These are phyloP conservation scores for Epinephelus cyanopodus DNA, from an alignment of 2,113 vertebrate species.

Conservation along the genomic window DNA sequence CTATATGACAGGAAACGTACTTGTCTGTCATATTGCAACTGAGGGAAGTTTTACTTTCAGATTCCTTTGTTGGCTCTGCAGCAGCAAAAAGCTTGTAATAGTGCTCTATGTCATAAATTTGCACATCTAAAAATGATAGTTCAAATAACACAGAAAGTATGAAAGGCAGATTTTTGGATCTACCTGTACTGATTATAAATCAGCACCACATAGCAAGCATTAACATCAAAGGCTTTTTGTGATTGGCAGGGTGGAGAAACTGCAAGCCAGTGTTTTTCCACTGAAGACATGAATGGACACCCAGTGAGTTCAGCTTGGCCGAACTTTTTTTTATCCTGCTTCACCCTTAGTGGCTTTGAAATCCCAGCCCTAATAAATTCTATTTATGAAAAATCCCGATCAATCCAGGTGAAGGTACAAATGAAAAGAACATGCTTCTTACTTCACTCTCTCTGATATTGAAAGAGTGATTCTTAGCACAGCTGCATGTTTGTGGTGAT, in stretches of 20 bases:
- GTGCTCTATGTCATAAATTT: neutral
- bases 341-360: conserved; percentile 30
- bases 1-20: neutral
- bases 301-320: conserved; percentile 76
- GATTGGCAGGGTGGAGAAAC: conserved; percentile 77
- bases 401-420: conserved; percentile 50
- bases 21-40: conserved; percentile 11
- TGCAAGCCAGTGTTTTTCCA: conserved; percentile 72
- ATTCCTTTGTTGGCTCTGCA: conserved; percentile 6
- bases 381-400: conserved; percentile 1
- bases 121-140: neutral
- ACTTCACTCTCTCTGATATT: conserved; percentile 15
- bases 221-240: conserved; percentile 67
- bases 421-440: conserved; percentile 12
- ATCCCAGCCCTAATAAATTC: conserved; percentile 7
- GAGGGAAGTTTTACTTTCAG: neutral
- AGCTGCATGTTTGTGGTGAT: conserved; percentile 56
- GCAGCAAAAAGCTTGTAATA: neutral
- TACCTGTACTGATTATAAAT: conserved; percentile 24
- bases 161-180: neutral
- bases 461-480: conserved; percentile 39
- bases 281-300: conserved; percentile 79
- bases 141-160: neutral
- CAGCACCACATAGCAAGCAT: conserved; percentile 9
- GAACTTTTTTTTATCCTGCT: conserved; percentile 41